phyloP scores from a whole-genome alignment of 2,113 vertebrate genomes.

The Alouatta palliata region DNA sequence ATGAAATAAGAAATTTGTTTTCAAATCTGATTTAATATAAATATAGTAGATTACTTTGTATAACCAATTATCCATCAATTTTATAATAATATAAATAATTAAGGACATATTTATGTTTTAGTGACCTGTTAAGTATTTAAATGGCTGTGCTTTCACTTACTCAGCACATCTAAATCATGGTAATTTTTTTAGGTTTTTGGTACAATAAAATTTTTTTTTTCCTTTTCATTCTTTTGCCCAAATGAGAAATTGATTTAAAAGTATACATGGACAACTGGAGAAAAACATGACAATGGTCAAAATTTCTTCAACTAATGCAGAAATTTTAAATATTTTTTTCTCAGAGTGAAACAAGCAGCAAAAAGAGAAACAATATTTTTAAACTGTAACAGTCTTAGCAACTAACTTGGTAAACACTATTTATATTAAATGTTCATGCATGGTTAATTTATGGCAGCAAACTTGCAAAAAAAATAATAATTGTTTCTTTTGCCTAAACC shows the following conservation, averaged over 20 bases:
- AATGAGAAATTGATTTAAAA: background rate
- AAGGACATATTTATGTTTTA: slow-evolving; percentile 63
- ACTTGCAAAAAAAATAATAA: background rate
- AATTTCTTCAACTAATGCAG: background rate
- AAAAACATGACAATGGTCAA: background rate
- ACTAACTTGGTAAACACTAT: background rate
- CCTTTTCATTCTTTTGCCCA: background rate
- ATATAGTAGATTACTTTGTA: background rate
- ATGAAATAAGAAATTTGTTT: background rate
- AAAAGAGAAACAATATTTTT: background rate
- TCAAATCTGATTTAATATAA: background rate
- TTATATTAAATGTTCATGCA: background rate
- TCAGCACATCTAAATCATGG: slow-evolving; percentile 42
- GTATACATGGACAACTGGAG: background rate
- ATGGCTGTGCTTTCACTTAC: slow-evolving; percentile 42
- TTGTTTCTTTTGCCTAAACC: background rate
- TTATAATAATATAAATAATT: slow-evolving; percentile 43
- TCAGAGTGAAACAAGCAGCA: background rate
- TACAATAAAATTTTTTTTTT: background rate
- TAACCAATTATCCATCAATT: background rate
- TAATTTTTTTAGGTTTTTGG: background rate
- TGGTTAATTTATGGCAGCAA: background rate
- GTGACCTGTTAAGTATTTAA: background rate
- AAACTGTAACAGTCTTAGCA: background rate
- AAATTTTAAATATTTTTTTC: background rate